Evolutionary conservation across 2,797 vertebrate species (phyloP).

Genomic region (Cyprinella venusta): DNA sequence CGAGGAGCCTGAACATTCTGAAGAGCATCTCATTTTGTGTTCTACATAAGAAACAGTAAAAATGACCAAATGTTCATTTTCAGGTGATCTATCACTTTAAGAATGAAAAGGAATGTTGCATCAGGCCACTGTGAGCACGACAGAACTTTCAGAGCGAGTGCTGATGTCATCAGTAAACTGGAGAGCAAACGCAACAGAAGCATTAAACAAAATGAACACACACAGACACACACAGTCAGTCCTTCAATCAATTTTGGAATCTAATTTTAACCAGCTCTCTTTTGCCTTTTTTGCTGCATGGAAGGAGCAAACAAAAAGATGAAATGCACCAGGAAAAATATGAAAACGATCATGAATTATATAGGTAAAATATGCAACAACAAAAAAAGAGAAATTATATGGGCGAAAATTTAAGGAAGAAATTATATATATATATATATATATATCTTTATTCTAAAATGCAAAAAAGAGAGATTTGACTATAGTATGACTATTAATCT

Average conservation of each 20-base stretch:
- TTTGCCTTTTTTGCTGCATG: slow-evolving; percentile 28
- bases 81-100: background rate
- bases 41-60: background rate
- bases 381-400: background rate
- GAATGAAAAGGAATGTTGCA: background rate
- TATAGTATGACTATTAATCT: background rate
- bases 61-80: background rate
- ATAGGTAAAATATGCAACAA: background rate
- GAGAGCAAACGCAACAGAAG: slow-evolving; percentile 25
- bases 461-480: background rate
- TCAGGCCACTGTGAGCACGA: background rate
- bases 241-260: slow-evolving; percentile 63
- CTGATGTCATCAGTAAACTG: slow-evolving; percentile 37
- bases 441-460: background rate
- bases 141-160: background rate
- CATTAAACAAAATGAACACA: background rate
- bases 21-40: background rate
- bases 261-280: slow-evolving; percentile 56
- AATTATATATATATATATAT: accelerated
- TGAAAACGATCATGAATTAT: background rate
- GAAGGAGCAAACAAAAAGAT: slow-evolving; percentile 20
- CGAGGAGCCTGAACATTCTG: background rate
- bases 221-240: background rate
- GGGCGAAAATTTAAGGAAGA: background rate
- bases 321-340: background rate